These are phyloP conservation scores for Hydraecia micacea DNA, from an alignment of 2,888 invertebrate species.

Conservation along the genomic window DNA sequence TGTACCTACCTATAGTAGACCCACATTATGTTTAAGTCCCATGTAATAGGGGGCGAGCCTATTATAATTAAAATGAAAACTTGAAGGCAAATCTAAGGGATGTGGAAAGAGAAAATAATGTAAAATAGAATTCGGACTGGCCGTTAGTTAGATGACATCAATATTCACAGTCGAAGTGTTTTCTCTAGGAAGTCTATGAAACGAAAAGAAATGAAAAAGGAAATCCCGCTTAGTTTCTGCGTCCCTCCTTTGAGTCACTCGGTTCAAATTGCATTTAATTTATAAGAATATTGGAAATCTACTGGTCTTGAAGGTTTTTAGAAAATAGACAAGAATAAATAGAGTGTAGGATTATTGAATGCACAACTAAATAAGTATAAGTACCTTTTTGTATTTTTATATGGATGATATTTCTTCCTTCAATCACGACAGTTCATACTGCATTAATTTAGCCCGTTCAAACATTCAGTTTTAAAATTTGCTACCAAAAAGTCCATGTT, in stretches of 20 bases:
- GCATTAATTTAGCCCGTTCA: not conserved
- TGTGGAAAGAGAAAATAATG: not conserved
- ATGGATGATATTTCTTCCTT: not conserved
- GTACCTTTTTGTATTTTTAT: not conserved
- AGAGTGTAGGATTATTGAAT: not conserved
- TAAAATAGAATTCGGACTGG: not conserved
- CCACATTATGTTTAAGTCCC: not conserved
- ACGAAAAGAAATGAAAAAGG: not conserved
- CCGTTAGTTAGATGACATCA: not conserved
- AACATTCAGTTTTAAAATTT: not conserved
- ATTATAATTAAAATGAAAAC: not conserved
- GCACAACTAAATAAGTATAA: not conserved
- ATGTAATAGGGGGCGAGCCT: not conserved
- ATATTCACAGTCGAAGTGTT: slow-evolving; percentile 23
- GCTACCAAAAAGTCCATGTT: not conserved
- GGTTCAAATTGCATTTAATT: slow-evolving; percentile 23
- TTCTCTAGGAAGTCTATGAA: not conserved
- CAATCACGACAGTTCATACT: not conserved
- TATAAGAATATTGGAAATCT: slow-evolving; percentile 7
- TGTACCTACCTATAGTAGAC: not conserved
- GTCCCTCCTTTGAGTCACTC: not conserved
- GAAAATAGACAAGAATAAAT: not conserved
- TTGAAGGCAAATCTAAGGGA: not conserved
- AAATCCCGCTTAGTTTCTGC: slow-evolving; percentile 20
- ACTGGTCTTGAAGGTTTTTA: not conserved